Evolutionary conservation across 2,113 vertebrate species (phyloP), one percentile per base, ranked within the genome.

Genomic region (Labeo catla): DNA sequence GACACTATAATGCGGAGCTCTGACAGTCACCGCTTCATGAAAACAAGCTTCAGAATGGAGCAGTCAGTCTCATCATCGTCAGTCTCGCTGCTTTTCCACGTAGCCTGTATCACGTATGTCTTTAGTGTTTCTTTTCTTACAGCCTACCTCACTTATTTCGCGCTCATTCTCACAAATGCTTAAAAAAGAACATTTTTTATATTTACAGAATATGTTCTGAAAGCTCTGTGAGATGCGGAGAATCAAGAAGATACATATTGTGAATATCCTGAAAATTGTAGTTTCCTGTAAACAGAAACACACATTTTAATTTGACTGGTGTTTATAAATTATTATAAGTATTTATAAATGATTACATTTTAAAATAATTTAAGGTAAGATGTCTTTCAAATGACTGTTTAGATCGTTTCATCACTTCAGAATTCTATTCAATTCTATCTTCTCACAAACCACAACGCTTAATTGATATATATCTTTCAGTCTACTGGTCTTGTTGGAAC

Each of bases 1-100:
- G 89, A 76, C 34, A 87, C 73, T 87, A 91, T 91, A 89, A 91
- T 90, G 88, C 90, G 36, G 12, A 77, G 73, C 61, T n/a, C 81
- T 12, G 47, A 54, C 28, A 61, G 57, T 57, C 54, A 80, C 19
- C 19, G 78, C 34, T 23, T 16, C 16, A 39, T 45, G 47, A 52
- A 82, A 50, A n/a, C 45, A 36, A 65, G 61, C 45, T 28, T 82
- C 63, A 80, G 36, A 80, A 59, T 23, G 77, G 52, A 61, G 16
- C 50, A 77, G 23, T 57, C 76, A 66, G 43, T 49, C 79, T 81
- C 59, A 10, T 21, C 23, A 19, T 81, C 79, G 59, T 47, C 80
- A 52, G 8, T 34, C 76, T 52, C 3, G 9, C 43, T 23, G 45
- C n/a, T 49, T 74, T 49, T 13, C 72, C 39, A 73, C 19, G 2